Evolutionary conservation across 2,888 invertebrate genomes (phyloP).

Genomic region (Ennomos fuscantarius): DNA sequence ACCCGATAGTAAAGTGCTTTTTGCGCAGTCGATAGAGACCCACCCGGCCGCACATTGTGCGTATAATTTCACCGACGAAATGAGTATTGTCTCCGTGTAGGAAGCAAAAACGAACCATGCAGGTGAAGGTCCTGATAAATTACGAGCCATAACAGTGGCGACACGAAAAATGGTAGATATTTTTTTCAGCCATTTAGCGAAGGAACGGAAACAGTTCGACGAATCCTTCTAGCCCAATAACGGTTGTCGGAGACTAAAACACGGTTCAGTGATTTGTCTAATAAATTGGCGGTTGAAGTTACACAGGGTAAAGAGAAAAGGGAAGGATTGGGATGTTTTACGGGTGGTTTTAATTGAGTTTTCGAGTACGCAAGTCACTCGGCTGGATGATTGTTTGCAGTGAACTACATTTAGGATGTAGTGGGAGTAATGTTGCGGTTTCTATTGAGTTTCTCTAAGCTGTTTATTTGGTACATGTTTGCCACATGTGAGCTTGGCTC

Average conservation of each 20-base stretch:
- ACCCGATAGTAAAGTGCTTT: constrained; percentile 40
- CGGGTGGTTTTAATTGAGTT: constrained; percentile 61
- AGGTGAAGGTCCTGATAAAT: constrained; percentile 63
- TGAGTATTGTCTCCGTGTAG: constrained; percentile 60
- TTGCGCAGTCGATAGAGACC: constrained; percentile 49
- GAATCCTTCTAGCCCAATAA: constrained; percentile 39
- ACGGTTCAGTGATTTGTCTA: constrained; percentile 53
- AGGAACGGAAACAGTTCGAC: constrained; percentile 31
- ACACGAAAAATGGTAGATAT: constrained; percentile 34
- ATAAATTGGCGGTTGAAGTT: constrained; percentile 55
- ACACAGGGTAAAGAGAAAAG: constrained; percentile 39
- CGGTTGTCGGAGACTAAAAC: constrained; percentile 36
- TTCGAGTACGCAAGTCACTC: constrained; percentile 51
- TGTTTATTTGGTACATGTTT: constrained; percentile 28
- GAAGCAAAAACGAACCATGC: constrained; percentile 53
- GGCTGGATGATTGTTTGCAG: constrained; percentile 39
- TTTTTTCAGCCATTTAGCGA: constrained; percentile 28
- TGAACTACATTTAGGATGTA: constrained; percentile 21
- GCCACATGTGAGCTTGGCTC: constrained; percentile 17
- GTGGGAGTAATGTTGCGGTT: constrained; percentile 14
- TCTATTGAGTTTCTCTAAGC: constrained; percentile 24
- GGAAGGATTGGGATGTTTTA: constrained; percentile 49
- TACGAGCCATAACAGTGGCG: constrained; percentile 36
- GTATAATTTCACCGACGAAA: constrained; percentile 57
- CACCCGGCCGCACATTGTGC: constrained; percentile 69